Conservation (phyloP, 2,113 vertebrate species). For the Mormyrus lacerda region DNA sequence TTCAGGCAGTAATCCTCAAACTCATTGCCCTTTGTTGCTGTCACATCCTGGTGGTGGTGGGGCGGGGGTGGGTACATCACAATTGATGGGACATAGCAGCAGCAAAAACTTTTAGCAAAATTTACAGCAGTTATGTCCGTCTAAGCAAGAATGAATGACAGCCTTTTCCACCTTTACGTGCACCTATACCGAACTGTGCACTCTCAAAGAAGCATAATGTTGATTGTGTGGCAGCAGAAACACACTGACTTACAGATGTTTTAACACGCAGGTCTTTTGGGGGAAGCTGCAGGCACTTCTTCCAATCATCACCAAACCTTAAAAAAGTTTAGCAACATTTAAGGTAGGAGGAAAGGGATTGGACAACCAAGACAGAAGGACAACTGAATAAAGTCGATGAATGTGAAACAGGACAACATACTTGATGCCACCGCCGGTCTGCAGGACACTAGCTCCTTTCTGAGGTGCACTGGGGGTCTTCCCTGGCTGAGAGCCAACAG, state of each 20-base stretch:
- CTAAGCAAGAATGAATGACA: neutral
- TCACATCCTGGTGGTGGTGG: constrained; percentile 56
- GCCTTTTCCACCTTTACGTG: neutral
- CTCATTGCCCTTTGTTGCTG: constrained; percentile 67
- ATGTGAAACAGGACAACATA: constrained; percentile 21
- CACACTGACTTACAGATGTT: constrained; percentile 47
- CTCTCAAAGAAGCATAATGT: neutral
- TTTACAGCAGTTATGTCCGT: neutral
- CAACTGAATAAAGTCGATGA: too few relatives aligned
- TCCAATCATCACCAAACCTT: constrained; percentile 65
- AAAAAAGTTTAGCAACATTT: neutral
- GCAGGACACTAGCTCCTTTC: constrained; percentile 48
- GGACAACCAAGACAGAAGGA: neutral
- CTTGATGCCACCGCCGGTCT: constrained; percentile 56
- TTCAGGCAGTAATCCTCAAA: constrained; percentile 74
- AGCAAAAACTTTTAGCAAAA: neutral
- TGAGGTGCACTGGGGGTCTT: constrained; percentile 27
- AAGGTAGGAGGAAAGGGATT: neutral
- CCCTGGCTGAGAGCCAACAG: constrained; percentile 34
- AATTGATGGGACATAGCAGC: neutral
- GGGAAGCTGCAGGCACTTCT: constrained; percentile 58
- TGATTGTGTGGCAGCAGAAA: neutral
- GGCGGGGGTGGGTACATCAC: neutral
- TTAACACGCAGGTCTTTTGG: constrained; percentile 54
- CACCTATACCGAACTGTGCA: neutral